Base-by-base conservation (phyloP, 2,113 vertebrate genomes). In the Solea solea region DNA sequence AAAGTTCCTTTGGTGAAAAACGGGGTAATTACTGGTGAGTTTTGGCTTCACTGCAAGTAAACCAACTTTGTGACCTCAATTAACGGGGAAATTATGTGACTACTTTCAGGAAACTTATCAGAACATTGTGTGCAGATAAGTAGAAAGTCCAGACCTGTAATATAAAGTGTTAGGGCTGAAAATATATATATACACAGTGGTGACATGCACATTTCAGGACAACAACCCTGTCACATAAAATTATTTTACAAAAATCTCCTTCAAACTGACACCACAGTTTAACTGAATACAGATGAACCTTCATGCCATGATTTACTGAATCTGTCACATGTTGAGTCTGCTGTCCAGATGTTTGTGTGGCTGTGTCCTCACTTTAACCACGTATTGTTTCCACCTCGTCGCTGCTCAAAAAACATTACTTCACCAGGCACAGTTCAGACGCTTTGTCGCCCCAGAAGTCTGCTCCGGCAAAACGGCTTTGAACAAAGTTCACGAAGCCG, bases 401-500 rank as follows among this genome's bases (percentile, higher is more conserved):
- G 21, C 21, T 1, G 34, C 63, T 73, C 54, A 66, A 25, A 53
- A 83, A 73, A 59, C 42, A 10, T 44, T 10, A 45, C 44, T 27
- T 7, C 46, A 49, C 34, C 68, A 64, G 82, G 54, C 72, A 72
- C 79, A 77, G 67, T 80, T 77, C 72, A 68, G 25, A 75, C 55
- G 72, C 52, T 45, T 51, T 16, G 55, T 65, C 59, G 59, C 44
- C 68, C 41, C 69, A 39, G 63, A 65, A 65, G 59, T 34, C 16
- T 64, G 51, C 40, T 9, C 11, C 16, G 13, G 64, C 42, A 61
- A 21, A 64, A 63, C 45, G 54, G 63, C 76, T 55, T 39, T 9
- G 46, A 44, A 45, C 77, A 69, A 76, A 77, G 79, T 86, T 76
- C 45, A 52, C 1, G 4, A 52, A 50, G 46, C 48, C 8, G 13